Percentiles rank a stretch among this genome's conserved stretches.
phyloP scores from a whole-genome alignment of 1,140 invertebrate species.

The Heliconius nattereri region DNA sequence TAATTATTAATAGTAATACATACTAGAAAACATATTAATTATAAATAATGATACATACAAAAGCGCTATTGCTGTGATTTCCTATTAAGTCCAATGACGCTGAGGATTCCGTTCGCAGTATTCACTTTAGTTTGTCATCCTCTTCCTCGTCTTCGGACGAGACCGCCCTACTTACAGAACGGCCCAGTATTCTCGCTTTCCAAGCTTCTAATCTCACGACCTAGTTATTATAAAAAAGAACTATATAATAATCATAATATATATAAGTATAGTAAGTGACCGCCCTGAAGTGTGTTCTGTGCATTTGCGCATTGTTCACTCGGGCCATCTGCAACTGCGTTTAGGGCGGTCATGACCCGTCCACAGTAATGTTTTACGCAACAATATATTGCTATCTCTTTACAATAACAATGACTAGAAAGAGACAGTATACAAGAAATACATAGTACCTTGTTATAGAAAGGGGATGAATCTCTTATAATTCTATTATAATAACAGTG shows the following conservation, averaged over 20 bases:
- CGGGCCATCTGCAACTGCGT: too few species aligned
- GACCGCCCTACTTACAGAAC: constrained; percentile 55
- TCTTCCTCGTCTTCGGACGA: constrained; percentile 72
- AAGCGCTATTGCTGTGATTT: constrained; percentile 35
- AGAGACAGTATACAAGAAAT: not conserved
- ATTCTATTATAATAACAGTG: too few species aligned
- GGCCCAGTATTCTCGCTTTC: constrained; percentile 73
- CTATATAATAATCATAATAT: not conserved
- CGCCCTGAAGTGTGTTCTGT: too few species aligned
- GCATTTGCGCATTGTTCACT: too few species aligned
- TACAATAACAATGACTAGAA: not conserved
- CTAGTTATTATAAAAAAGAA: constrained; percentile 52
- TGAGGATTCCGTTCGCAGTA: constrained; percentile 63
- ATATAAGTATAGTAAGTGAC: too few species aligned
- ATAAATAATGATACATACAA: not conserved
- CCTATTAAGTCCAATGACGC: constrained; percentile 55
- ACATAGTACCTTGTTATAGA: not conserved
- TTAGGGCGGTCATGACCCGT: too few species aligned
- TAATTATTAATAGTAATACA: too few species aligned
- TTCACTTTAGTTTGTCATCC: constrained; percentile 67
- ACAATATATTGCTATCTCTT: not conserved
- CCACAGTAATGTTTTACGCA: not conserved
- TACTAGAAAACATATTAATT: too few species aligned
- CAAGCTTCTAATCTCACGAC: constrained; percentile 85
- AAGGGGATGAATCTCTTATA: not conserved